phyloP scores from a whole-genome alignment of 2,888 invertebrate species.

The Aleiodes alternator region DNA sequence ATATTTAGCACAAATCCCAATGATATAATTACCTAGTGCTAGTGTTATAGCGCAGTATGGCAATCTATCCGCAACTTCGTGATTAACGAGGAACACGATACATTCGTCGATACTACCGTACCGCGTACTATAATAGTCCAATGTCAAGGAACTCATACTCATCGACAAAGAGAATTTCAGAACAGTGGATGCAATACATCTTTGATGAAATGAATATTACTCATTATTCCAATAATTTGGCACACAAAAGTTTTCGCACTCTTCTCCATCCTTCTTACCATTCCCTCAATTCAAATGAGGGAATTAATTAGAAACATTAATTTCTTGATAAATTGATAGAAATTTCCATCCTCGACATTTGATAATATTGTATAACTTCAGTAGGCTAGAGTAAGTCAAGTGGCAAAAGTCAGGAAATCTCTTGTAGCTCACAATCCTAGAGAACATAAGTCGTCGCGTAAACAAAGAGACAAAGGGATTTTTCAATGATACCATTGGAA shows the following conservation, averaged over 20 bases:
- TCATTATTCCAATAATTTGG: conserved; percentile 44
- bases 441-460: no score
- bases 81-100: conserved; percentile 36
- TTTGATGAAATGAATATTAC: conserved; percentile 46
- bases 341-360: no score
- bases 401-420: no score
- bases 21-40: conserved; percentile 29
- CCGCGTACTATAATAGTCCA: conserved; percentile 20
- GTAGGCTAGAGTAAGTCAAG: no score
- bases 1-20: background rate
- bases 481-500: no score
- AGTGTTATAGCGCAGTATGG: background rate
- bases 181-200: conserved; percentile 41
- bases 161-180: conserved; percentile 49
- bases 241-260: conserved; percentile 32
- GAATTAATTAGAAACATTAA: no score
- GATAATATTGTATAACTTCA: no score
- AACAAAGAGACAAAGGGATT: no score
- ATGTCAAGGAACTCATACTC: conserved; percentile 28
- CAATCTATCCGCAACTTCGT: conserved; percentile 17
- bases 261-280: no score
- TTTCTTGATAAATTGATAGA: background rate
- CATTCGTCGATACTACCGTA: conserved; percentile 35
- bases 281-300: background rate
- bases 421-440: no score